A percentile compares a stretch with the other conserved stretches of the same genome.
Conservation (phyloP, 30 jellyfish, hydroid and myxozoan genomes). For the Catostylus mosaicus region DNA sequence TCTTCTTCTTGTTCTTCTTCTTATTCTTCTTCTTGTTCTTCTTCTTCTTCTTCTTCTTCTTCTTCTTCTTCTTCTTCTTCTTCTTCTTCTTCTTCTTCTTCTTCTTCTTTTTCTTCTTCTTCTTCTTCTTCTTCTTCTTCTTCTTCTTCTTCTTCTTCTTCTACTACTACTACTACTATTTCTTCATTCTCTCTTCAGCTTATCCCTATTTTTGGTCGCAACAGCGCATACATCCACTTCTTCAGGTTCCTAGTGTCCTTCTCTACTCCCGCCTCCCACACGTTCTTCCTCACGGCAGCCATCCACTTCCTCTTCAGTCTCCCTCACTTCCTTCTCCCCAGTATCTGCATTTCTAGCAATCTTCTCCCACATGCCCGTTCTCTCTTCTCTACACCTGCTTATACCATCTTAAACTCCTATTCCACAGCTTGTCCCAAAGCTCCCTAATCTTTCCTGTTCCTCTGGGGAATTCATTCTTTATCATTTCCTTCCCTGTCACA, state of each 20-base stretch:
- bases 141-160: not conserved
- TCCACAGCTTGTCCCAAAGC: not conserved
- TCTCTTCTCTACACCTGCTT: not conserved
- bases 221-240: too few relatives aligned
- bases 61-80: too few relatives aligned
- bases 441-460: not conserved
- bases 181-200: not conserved
- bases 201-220: not conserved
- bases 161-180: not conserved
- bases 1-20: too few relatives aligned
- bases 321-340: not conserved
- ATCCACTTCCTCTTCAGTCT: too few relatives aligned
- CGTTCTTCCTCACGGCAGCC: too few relatives aligned
- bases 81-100: too few relatives aligned
- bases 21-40: too few relatives aligned
- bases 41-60: too few relatives aligned
- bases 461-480: not conserved
- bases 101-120: too few relatives aligned
- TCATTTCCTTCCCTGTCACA: not conserved
- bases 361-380: not conserved
- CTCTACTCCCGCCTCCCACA: too few relatives aligned
- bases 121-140: too few relatives aligned
- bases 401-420: not conserved
- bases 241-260: too few relatives aligned
- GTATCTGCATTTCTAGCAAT: not conserved